These are phyloP conservation scores for Gracilinanus agilis DNA, from an alignment of 2,113 vertebrate species.

Conservation along the genomic window DNA sequence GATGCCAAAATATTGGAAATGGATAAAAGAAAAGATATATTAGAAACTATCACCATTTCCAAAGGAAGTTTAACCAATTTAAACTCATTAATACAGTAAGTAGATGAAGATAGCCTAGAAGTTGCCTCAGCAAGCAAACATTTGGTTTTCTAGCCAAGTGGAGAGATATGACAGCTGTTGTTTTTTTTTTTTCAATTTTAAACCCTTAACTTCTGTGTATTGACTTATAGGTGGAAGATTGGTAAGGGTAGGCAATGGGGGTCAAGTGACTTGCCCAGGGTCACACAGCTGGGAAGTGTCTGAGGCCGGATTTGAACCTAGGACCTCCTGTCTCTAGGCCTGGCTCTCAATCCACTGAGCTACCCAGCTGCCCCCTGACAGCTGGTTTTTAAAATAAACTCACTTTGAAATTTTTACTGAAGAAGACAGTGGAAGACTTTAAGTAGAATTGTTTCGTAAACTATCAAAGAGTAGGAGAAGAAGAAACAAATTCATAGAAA, in stretches of 20 bases:
- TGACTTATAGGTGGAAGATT: no score
- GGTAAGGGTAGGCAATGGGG: no score
- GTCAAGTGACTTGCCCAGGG: no score
- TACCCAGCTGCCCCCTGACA: no score
- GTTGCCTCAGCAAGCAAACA: neutral
- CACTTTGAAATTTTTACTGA: neutral
- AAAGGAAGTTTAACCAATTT: neutral
- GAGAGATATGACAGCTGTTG: neutral
- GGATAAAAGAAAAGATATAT: neutral
- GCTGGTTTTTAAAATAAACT: neutral
- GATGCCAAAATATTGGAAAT: neutral
- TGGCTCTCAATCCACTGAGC: no score
- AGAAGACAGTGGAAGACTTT: neutral
- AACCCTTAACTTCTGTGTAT: no score
- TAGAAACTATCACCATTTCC: neutral
- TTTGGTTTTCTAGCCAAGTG: neutral
- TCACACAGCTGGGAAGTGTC: no score
- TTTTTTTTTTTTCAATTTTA: no score
- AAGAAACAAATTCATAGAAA: neutral
- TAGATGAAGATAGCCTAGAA: neutral
- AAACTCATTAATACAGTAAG: neutral
- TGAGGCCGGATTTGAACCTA: no score
- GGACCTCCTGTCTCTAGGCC: no score
- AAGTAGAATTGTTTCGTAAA: neutral
- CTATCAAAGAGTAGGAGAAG: neutral